A percentile compares a stretch with the other conserved stretches of the same genome.
These are phyloP conservation scores for Caenorhabditis japonica DNA, from an alignment of 2,888 invertebrate species.

Conservation along the genomic window DNA sequence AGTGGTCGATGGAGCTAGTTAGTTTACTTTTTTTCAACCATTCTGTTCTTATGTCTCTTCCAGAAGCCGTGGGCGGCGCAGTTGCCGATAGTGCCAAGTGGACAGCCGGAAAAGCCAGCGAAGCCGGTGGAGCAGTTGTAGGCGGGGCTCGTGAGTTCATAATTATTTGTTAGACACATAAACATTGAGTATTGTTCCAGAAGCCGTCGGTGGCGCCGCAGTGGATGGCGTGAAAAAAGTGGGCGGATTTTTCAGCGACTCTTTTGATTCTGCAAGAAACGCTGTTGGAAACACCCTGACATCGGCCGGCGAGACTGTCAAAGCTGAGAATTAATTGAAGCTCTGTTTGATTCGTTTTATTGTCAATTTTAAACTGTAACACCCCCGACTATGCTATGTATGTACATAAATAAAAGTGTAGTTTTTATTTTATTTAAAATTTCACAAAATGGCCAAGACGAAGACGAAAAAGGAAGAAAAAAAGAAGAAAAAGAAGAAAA, in stretches of 20 bases:
- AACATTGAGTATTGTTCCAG: not conserved
- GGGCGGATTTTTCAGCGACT: constrained; percentile 45
- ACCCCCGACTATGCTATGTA: no score
- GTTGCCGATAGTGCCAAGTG: constrained; percentile 20
- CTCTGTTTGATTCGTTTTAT: no score
- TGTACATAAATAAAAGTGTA: not conserved
- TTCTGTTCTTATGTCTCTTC: not conserved
- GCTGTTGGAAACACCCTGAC: constrained; percentile 40
- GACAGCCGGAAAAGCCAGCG: constrained; percentile 13
- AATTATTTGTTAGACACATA: not conserved
- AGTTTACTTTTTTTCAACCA: no score
- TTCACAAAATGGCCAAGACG: constrained; percentile 19
- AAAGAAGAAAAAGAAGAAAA: no score
- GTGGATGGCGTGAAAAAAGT: constrained; percentile 47
- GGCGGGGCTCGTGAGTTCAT: constrained; percentile 36
- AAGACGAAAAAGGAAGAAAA: not conserved
- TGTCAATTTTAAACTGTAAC: no score
- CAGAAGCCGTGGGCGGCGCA: constrained; percentile 2
- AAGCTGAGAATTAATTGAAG: constrained; percentile 22
- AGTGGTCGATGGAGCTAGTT: not conserved
- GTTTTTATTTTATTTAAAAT: not conserved
- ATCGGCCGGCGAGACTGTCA: constrained; percentile 39
- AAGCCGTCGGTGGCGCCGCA: constrained; percentile 28
- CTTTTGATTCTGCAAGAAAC: constrained; percentile 39
- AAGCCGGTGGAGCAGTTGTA: constrained; percentile 35